Base-by-base conservation (phyloP, 2,113 vertebrate genomes). In the Typhlomys cinereus region DNA sequence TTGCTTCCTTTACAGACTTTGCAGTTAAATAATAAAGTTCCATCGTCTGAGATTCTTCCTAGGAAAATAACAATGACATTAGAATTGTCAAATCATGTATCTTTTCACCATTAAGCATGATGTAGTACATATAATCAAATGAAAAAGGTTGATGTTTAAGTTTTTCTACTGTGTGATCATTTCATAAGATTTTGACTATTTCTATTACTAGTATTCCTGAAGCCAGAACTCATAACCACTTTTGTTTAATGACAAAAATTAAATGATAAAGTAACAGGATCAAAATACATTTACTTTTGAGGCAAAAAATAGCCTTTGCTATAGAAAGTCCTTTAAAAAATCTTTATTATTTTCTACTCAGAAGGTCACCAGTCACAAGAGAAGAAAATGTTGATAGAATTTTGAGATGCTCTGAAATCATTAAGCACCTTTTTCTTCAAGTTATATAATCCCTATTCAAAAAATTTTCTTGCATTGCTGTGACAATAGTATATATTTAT, bases 11-110 rank as follows among this genome's bases (percentile, higher is more conserved):
- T 27, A 25, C 50, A 87, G 46, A 44, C 89, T 71, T 44, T 66
- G 1, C 64, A 78, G 27, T 44, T 76, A 91, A 94, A 73, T 79
- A 92, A 76, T 76, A 89, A 88, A 71, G 9, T 23, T 80, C 46
- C 52, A 20, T 57, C 86, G 15, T 6, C 27, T 4, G 86, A 71
- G 36, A 74, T 85, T 76, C n/a, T 62, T 89, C 2, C 84, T 87
- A 23, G 79, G 71, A 79, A 92, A 89, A 86, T 59, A 86, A 91
- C 20, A 92, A 62, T 71, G 27, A 1, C 20, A 70, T 76, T 69
- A n/a, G 12, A 48, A 48, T 85, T 82, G 9, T 57, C 2, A 91
- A 73, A 75, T 15, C 17, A 48, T 83, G 70, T 57, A 15, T 31
- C 13, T 41, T 89, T 27, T 21, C 94, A 17, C 46, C 87, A 50